Conservation (phyloP, 2,113 vertebrate genomes). For the Lepus timidus region DNA sequence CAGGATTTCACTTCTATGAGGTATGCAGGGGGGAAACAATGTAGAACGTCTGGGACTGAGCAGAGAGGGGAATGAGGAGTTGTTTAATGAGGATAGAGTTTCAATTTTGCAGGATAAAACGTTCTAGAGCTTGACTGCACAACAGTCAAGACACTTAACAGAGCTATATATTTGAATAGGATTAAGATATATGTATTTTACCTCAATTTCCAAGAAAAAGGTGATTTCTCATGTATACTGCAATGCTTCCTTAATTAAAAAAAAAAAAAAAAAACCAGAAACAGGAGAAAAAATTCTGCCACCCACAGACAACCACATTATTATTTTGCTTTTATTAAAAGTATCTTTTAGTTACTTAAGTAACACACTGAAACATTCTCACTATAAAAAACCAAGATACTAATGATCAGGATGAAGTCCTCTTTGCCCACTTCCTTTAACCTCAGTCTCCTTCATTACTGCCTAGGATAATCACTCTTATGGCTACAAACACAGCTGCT, state of each 20-base stretch:
- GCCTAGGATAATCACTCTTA: not conserved
- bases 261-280: not conserved
- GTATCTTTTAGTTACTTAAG: not conserved
- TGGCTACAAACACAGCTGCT: not conserved
- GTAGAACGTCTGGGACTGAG: not conserved
- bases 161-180: not conserved
- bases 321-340: not conserved
- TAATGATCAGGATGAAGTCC: not conserved
- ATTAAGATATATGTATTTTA: conserved; percentile 13
- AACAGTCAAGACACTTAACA: not conserved
- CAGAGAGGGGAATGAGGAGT: not conserved
- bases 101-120: not conserved
- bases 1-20: not conserved
- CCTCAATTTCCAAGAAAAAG: not conserved
- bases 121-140: not conserved
- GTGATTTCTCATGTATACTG: not conserved
- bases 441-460: not conserved
- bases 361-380: not conserved
- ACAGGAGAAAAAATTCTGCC: not conserved
- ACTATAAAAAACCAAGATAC: not conserved
- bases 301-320: not conserved
- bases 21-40: not conserved
- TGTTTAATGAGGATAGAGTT: not conserved
- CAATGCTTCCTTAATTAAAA: conserved; percentile 31
- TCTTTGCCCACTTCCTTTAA: not conserved